Conservation (phyloP, 2,797 vertebrate genomes). For the Pteronotus mesoamericanus region DNA sequence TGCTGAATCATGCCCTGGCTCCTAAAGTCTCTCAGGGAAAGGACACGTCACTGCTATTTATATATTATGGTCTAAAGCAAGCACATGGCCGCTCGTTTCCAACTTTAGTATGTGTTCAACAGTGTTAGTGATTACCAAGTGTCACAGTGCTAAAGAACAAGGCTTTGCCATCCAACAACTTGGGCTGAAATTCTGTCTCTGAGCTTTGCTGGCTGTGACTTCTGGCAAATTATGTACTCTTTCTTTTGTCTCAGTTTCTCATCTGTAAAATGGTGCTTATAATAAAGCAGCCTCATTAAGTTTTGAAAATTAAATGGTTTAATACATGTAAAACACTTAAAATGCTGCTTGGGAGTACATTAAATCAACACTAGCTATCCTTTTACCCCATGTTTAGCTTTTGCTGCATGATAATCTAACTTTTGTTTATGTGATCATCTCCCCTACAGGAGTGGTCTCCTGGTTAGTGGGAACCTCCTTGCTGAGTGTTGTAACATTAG, state of each 20-base stretch:
- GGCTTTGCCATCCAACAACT: neutral
- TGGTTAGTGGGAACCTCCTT: neutral
- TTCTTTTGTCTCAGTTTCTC: neutral
- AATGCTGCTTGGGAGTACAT: neutral
- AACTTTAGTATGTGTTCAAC: neutral
- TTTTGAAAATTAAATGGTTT: constrained; percentile 13
- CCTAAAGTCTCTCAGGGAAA: neutral
- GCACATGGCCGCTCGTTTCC: neutral
- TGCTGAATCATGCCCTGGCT: neutral
- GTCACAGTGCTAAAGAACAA: neutral
- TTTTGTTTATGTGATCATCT: neutral
- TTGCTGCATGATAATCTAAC: neutral
- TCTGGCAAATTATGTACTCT: neutral
- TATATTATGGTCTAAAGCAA: neutral
- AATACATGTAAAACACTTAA: neutral
- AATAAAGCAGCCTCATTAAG: neutral
- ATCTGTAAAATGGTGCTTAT: neutral
- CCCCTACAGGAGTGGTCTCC: neutral
- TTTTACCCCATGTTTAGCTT: neutral
- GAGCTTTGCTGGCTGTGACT: neutral
- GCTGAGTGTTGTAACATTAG: neutral
- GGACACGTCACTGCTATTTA: neutral
- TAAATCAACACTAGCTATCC: neutral
- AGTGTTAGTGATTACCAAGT: neutral
- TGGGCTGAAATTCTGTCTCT: neutral